phyloP scores from a whole-genome alignment of 2,888 invertebrate genomes.

The Eulithis testata region DNA sequence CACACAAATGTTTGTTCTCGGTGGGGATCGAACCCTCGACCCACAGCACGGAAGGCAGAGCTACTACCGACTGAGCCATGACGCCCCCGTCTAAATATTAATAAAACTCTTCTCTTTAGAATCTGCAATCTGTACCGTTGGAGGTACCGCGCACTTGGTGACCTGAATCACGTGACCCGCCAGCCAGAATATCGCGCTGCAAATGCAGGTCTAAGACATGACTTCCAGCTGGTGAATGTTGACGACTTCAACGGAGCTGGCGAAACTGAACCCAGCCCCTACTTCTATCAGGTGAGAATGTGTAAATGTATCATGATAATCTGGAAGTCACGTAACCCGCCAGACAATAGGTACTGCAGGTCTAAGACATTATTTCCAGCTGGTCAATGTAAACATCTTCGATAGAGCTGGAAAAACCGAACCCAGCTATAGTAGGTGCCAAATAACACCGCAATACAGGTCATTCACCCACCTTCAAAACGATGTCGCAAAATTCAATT shows the following conservation, averaged over 20 bases:
- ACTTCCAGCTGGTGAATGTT: conserved; percentile 98
- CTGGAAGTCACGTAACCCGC: conserved; percentile 83
- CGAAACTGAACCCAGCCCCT: conserved; percentile 98
- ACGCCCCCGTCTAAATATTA: too few species aligned
- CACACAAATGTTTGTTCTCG: too few species aligned
- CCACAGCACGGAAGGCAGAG: too few species aligned
- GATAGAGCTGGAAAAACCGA: conserved; percentile 98
- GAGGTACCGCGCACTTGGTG: conserved; percentile 98
- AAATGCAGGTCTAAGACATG: conserved; percentile 96
- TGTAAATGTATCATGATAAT: not conserved
- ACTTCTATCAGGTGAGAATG: conserved; percentile 95
- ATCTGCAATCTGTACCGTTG: conserved; percentile 98
- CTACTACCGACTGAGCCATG: too few species aligned
- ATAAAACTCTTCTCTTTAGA: conserved; percentile 66
- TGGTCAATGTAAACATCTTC: conserved; percentile 98
- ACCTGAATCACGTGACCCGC: conserved; percentile 94
- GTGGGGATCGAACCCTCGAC: too few species aligned
- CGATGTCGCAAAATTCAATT: too few species aligned
- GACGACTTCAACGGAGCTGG: conserved; percentile 98
- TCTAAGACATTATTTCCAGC: conserved; percentile 95
- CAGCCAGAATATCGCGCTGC: conserved; percentile 94
- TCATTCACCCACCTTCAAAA: too few species aligned
- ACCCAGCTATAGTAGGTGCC: too few species aligned
- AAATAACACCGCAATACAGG: too few species aligned
- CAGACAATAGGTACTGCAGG: conserved; percentile 98